Evolutionary conservation across 2,888 invertebrate genomes (phyloP), one percentile per base, ranked within the genome.

Genomic region (Pardosa pseudoannulata): DNA sequence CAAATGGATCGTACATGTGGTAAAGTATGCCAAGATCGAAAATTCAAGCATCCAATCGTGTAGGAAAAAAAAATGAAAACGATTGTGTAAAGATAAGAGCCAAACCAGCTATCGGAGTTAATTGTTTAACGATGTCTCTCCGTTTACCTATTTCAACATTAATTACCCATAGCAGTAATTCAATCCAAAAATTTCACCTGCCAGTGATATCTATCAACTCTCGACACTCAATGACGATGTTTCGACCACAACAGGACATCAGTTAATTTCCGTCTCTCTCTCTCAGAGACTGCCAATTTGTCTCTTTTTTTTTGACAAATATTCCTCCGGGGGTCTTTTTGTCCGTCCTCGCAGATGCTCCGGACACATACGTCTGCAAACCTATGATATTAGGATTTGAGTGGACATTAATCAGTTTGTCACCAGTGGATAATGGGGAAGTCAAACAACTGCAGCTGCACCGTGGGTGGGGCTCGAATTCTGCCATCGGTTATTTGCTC

Each of bases 381-480:
- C 11, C 19, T 56, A 56, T 23, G 5, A 56, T 56, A 56, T 56
- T 46, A 23, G 27, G 65, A 46, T 76, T 29, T 27, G 32, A 46
- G 31, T 27, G 29, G 36, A 39, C 39, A 62, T 85, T 85, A 85
- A 85, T 85, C 83, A 85, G 73, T 78, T 85, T 85, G 83, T 85
- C 83, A 85, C 83, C 73, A 85, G 50, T 65, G 73, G 73, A 78
- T 75, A 83, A 75, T 71, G 39, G 75, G 19, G 31, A 76, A 83
- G 76, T 71, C 76, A 83, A 82, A 72, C 65, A 71, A 56, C 64
- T 75, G 65, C 82, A 82, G 75, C 82, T 76, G 76, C 76, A 32
- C n/a, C n/a, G 19, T n/a, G 70, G 75, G 68, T 75, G 81, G 75
- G 64, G 71, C 62, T n/a, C 7, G 41, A n/a, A 64, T 13, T 50